A percentile compares a stretch with the other conserved stretches of the same genome.
Evolutionary conservation across 2,797 vertebrate genomes (phyloP).

Genomic region (Novumbra hubbsi): DNA sequence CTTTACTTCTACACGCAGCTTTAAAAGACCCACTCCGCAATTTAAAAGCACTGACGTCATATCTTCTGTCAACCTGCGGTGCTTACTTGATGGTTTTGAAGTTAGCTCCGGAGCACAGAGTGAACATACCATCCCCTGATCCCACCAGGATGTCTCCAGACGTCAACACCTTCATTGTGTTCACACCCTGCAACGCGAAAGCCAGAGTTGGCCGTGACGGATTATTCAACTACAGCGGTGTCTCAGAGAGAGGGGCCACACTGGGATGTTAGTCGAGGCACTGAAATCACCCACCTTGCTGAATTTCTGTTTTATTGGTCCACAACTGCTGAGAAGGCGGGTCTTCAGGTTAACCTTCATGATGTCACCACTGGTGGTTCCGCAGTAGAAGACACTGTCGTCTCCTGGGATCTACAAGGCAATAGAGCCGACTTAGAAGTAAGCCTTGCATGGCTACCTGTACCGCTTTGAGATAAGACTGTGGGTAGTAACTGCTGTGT

Average conservation of each 20-base stretch:
- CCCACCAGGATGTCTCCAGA: constrained; percentile 81
- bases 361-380: constrained; percentile 88
- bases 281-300: constrained; percentile 69
- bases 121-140: constrained; percentile 80
- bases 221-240: neutral
- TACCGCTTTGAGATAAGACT: neutral
- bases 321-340: constrained; percentile 70
- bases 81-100: constrained; percentile 81
- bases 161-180: constrained; percentile 72
- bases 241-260: neutral
- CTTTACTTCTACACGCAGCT: neutral
- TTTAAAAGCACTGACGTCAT: neutral
- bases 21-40: neutral
- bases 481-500: too few species aligned
- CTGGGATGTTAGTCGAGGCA: neutral
- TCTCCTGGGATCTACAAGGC: constrained; percentile 75
- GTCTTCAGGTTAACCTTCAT: constrained; percentile 79
- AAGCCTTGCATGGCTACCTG: neutral
- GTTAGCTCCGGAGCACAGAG: constrained; percentile 76
- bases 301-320: constrained; percentile 80
- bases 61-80: neutral
- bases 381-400: constrained; percentile 81
- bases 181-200: constrained; percentile 76
- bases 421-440: neutral
- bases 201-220: neutral